Base-by-base conservation (phyloP, 2,113 vertebrate genomes). In the Ancistrus triradiatus region DNA sequence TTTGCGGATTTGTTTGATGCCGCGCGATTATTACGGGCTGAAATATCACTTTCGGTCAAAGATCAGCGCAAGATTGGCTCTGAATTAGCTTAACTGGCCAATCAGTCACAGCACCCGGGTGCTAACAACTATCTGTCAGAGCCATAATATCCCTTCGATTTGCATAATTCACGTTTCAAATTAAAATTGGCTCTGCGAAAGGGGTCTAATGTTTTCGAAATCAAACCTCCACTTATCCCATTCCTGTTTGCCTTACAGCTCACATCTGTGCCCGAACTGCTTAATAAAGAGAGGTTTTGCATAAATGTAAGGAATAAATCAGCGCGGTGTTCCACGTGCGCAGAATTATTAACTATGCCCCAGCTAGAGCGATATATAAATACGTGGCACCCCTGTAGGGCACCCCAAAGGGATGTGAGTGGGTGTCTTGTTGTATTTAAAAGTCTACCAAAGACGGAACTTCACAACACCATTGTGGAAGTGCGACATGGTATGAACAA, bases 1-100 rank as follows among this genome's bases (percentile, higher is more conserved):
- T 63, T 68, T 68, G 60, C 1, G 33, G 43, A 53, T 68, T 64
- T 65, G 66, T 69, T 73, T 68, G 71, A 73, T 59, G 59, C 59
- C n/a, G 18, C 59, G 59, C 63, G 68, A 68, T 73, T 53, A 73
- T 63, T 62, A 51, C 40, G n/a, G 61, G 31, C 49, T 59, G 49
- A 68, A 73, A 62, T 66, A 52, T 63, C 52, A 58, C 38, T 46
- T 42, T 66, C 59, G 64, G 70, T 58, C 64, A 58, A 73, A 63
- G 52, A 68, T 68, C 50, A 21, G 38, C 27, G 47, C 19, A 38
- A 48, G 53, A 49, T 62, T 63, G 27, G 13, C 19, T 19, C 24
- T 25, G 59, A 63, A 44, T 68, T 46, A 60, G 66, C 49, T 68
- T 53, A 69, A 73, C 60, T 59, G 63, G 55, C 10, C 25, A 21